Evolutionary conservation across 2,797 vertebrate genomes (phyloP).

Genomic region (Ctenochaetus hawaiiensis): DNA sequence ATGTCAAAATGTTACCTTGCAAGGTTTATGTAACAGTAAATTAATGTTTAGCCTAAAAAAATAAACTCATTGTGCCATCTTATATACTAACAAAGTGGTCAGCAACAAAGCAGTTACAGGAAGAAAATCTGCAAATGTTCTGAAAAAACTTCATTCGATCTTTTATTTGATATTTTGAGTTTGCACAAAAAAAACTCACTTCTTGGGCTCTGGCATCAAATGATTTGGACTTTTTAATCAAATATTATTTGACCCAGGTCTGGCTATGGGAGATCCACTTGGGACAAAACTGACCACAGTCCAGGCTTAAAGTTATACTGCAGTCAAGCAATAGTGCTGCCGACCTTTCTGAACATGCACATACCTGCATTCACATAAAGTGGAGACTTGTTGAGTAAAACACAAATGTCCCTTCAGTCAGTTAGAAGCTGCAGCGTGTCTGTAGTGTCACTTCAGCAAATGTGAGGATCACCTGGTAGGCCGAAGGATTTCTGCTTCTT

Average conservation of each 20-base stretch:
- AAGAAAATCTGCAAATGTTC: background rate
- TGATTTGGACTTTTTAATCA: background rate
- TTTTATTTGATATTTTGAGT: no score
- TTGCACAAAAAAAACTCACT: no score
- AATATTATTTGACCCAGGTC: conserved; percentile 8
- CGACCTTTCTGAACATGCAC: background rate
- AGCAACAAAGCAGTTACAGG: background rate
- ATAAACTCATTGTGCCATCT: background rate
- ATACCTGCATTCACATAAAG: conserved; percentile 11
- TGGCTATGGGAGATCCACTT: background rate
- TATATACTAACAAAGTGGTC: background rate
- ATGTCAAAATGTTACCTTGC: background rate
- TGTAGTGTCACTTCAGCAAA: no score
- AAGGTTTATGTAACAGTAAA: background rate
- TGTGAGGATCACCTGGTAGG: background rate
- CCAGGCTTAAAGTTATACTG: conserved; percentile 34
- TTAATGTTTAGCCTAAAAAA: background rate
- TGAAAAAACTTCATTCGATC: background rate
- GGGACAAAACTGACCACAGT: background rate
- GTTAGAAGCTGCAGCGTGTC: conserved; percentile 3
- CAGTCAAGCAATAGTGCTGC: conserved; percentile 1
- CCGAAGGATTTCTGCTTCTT: conserved; percentile 14
- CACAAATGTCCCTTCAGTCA: conserved; percentile 4
- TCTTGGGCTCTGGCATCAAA: background rate
- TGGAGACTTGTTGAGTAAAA: background rate